Base-by-base conservation (phyloP, 2,888 invertebrate species). In the Drosophila subquinaria region DNA sequence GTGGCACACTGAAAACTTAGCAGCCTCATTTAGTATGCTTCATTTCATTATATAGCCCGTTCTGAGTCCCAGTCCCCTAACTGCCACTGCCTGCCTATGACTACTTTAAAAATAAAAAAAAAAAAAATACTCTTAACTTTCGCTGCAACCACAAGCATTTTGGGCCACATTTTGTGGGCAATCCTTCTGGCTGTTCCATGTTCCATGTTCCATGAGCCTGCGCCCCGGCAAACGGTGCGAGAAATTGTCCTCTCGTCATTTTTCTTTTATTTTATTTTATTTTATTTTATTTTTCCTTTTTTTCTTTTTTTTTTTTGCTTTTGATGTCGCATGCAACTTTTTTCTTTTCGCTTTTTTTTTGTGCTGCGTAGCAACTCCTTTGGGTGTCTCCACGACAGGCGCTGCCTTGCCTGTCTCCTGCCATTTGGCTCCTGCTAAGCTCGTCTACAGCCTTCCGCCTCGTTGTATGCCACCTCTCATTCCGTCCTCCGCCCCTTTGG, bases 1-100 rank as follows among this genome's bases (percentile, higher is more conserved):
- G 55, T 61, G 61, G 64, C 61, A 40, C 52, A 62, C 38, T 66
- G 72, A 84, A 89, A 89, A 87, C 84, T 85, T 89, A 89, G 89
- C 89, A 84, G 88, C 76, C 82, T 89, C 86, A 88, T 89, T 86
- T 86, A 83, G 84, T 89, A 84, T 84, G 84, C 84, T 84, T 84
- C 84, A 84, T 84, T 84, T 84, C 84, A 89, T 84, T 84, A 84
- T 81, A 76, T 89, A 65, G 71, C 68, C 65, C 67, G 63, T 51
- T 62, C 55, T 47, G 47, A 38, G 45, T 48, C 56, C 63, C 42
- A 65, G 70, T 53, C 35, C 43, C 52, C 33, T 48, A 45, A 38
- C 62, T 59, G 52, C 47, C 66, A 35, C 69, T 38, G 63, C 57
- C 81, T 57, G 64, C 63, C 86, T 77, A 79, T 57, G 59, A 73